These are phyloP conservation scores for Datnioides undecimradiatus DNA, from an alignment of 2,113 vertebrate genomes.

Conservation along the genomic window DNA sequence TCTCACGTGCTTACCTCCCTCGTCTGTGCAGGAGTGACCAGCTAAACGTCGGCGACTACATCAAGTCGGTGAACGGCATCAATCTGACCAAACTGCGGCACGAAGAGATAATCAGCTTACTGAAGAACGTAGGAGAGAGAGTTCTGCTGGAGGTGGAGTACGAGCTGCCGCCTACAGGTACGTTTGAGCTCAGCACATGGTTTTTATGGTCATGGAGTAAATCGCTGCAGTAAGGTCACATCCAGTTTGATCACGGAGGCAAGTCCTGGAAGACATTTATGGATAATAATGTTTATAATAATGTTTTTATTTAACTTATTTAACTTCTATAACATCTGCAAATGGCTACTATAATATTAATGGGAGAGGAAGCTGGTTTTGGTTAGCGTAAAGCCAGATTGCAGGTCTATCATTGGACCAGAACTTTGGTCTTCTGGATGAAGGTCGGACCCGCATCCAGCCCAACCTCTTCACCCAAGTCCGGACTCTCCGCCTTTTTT, in stretches of 20 bases:
- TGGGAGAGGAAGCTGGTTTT: background rate
- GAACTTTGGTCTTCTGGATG: too few relatives aligned
- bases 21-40: slow-evolving; percentile 90
- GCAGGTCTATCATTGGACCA: background rate
- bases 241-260: too few relatives aligned
- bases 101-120: slow-evolving; percentile 95
- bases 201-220: background rate
- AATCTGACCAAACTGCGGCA: slow-evolving; percentile 96
- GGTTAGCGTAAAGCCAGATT: background rate
- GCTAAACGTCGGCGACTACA: slow-evolving; percentile 95
- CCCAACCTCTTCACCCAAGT: background rate
- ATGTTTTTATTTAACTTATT: too few relatives aligned
- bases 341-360: background rate
- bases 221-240: background rate
- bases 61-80: slow-evolving; percentile 97
- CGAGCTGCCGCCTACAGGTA: slow-evolving; percentile 93
- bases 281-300: too few relatives aligned
- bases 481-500: background rate
- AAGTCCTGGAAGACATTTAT: background rate
- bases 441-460: too few relatives aligned
- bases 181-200: background rate
- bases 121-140: slow-evolving; percentile 95
- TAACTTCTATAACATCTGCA: background rate
- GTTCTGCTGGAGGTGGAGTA: slow-evolving; percentile 99
- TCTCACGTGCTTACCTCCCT: background rate